Conservation (phyloP, 2,888 invertebrate species). For the Lasioglossum zephyrum region DNA sequence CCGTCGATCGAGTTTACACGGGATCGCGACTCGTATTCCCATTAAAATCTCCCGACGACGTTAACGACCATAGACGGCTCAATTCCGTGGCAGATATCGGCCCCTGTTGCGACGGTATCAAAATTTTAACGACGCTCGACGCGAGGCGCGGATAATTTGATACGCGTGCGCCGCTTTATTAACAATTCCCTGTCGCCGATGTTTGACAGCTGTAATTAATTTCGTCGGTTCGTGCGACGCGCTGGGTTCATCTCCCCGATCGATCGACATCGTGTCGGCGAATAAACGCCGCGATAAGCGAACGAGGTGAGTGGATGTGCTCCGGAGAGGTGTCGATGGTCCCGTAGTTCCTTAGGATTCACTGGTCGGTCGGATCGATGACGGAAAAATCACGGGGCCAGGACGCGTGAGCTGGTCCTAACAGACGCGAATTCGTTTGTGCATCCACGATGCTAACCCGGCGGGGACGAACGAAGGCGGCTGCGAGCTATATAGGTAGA, state of each 20-base stretch:
- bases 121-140: constrained; percentile 34
- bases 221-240: constrained; percentile 3
- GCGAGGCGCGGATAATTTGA: constrained; percentile 15
- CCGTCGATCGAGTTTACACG: constrained; percentile 3
- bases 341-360: not conserved
- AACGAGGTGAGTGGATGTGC: not conserved
- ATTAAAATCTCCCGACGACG: constrained; percentile 17
- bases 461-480: constrained; percentile 52
- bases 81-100: constrained; percentile 7
- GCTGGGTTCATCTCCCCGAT: constrained; percentile 2
- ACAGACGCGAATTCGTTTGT: constrained; percentile 16
- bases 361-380: constrained; percentile 15
- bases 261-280: constrained; percentile 14
- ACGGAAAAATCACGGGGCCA: constrained; percentile 24
- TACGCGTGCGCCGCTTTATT: constrained; percentile 26
- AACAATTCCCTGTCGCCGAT: constrained; percentile 39
- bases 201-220: constrained; percentile 48
- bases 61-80: constrained; percentile 19
- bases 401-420: not conserved
- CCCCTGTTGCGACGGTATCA: constrained; percentile 20
- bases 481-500: constrained; percentile 58
- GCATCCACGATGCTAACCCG: constrained; percentile 14
- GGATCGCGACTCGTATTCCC: not conserved
- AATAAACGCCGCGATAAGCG: not conserved
- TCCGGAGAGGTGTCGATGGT: not conserved